Conservation (phyloP, 2,888 invertebrate species). For the Netelia inedita region DNA sequence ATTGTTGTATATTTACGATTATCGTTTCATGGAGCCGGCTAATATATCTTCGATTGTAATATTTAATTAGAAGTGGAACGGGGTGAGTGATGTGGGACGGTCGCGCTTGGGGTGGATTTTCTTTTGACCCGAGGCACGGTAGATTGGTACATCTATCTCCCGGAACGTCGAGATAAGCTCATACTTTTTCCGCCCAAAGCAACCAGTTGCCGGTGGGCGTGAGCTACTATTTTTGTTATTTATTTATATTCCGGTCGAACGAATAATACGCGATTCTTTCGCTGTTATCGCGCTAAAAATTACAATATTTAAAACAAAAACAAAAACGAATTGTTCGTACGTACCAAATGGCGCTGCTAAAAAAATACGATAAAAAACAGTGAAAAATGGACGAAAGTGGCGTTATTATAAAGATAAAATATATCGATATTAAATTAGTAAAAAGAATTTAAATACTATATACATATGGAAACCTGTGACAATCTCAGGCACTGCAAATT, state of each 20-base stretch:
- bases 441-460: conserved; percentile 4
- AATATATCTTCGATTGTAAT: conserved; percentile 33
- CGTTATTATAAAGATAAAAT: neutral
- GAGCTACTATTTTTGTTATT: neutral
- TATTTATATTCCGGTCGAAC: neutral
- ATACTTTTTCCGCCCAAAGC: conserved; percentile 4
- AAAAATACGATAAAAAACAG: neutral
- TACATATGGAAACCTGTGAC: neutral
- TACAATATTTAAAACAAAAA: neutral
- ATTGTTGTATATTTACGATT: neutral
- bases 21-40: conserved; percentile 7
- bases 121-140: conserved; percentile 22
- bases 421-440: conserved; percentile 19
- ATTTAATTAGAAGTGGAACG: conserved; percentile 36
- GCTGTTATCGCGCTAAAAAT: neutral
- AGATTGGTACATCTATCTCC: conserved; percentile 42
- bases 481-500: neutral
- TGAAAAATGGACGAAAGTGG: neutral
- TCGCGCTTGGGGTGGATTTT: conserved; percentile 22
- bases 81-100: conserved; percentile 9
- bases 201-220: conserved; percentile 17
- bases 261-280: conserved; percentile 5
- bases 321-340: conserved; percentile 6
- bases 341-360: neutral
- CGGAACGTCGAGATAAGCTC: conserved; percentile 19